Base-by-base conservation (phyloP, 2,888 invertebrate genomes). In the Spilarctia lutea region DNA sequence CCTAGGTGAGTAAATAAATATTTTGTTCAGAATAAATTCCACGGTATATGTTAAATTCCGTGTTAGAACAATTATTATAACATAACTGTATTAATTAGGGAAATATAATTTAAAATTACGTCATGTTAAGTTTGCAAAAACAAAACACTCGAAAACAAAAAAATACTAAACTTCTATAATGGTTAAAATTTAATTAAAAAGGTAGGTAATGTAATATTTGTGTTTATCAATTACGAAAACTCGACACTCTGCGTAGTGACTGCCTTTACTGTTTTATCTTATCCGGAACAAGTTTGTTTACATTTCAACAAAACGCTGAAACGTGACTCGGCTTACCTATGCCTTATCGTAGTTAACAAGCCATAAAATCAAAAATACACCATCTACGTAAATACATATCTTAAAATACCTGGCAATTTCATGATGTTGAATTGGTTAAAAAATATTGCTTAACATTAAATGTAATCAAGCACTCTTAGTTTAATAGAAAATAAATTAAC, bases 271-370 rank as follows among this genome's bases (percentile, higher is more conserved):
- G 91, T 93, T 93, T 94, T 94, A 95, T 95, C 95, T 94, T 95
- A 95, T 95, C 94, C 94, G 94, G 93, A 94, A 94, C 92, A 93
- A 94, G 93, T 94, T 94, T 95, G 95, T 94, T 95, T 95, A 94
- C 94, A 94, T 94, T 94, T 91, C 89, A 91, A 94, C 93, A 93
- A 94, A 94, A 94, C 92, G 91, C 90, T 93, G 90, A 93, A 95
- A 94, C 94, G 94, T 94, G 94, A 92, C 92, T 93, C 86, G 85
- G 89, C 89, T 91, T 94, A 93, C 92, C 92, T 93, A 89, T 90
- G 88, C 91, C 91, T 93, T 95, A 94, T 94, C 94, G 92, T 89
- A 89, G 91, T 91, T 93, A 93, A 92, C 92, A 91, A 90, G 91
- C 91, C 92, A 93, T 93, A 93, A 93, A 93, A 93, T 92, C 89